Evolutionary conservation across 2,888 invertebrate species (phyloP), one percentile per base, ranked within the genome.

Genomic region (Cinara cedri): DNA sequence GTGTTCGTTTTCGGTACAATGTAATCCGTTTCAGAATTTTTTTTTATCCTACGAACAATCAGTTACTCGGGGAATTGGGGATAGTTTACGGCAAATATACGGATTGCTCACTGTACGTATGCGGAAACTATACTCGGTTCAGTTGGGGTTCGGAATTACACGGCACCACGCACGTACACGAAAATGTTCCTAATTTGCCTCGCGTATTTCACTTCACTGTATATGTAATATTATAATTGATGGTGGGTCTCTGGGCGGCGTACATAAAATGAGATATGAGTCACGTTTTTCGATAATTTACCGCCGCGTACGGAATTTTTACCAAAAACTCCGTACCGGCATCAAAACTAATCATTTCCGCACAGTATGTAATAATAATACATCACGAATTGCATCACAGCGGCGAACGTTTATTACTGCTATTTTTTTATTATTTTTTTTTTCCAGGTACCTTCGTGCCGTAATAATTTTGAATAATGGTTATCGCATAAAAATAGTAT

Each of bases 211-310:
- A n/a, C n/a, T n/a, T n/a, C n/a, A n/a, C n/a, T n/a, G n/a, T n/a
- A n/a, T n/a, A n/a, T n/a, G 24, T 26, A 16, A 14, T 14, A 60
- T 16, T 26, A 60, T 26, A 71, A 71, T 57, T 44, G 34, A 34
- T 34, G 34, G 6, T 34, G 34, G 34, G 34, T 34, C 34, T 34
- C 34, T 34, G 34, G n/a, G 34, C 34, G 34, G 34, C 34, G 34
- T 6, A 34, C 3, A 34, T 4, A 3, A 6, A 3, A 34, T 21
- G 49, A 16, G 16, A 49, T 26, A 51, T n/a, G 8, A 51, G 26
- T 68, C 68, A 68, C 68, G 51, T 26, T 68, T 68, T 68, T 51
- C 68, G 26, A 68, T 51, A 16, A 13, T 24, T 46, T 68, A 65
- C 21, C 11, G 19, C 46, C 24, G 46, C 19, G 63, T 65, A n/a